phyloP scores from a whole-genome alignment of 2,888 invertebrate species.

The Caenorhabditis zanzibari region DNA sequence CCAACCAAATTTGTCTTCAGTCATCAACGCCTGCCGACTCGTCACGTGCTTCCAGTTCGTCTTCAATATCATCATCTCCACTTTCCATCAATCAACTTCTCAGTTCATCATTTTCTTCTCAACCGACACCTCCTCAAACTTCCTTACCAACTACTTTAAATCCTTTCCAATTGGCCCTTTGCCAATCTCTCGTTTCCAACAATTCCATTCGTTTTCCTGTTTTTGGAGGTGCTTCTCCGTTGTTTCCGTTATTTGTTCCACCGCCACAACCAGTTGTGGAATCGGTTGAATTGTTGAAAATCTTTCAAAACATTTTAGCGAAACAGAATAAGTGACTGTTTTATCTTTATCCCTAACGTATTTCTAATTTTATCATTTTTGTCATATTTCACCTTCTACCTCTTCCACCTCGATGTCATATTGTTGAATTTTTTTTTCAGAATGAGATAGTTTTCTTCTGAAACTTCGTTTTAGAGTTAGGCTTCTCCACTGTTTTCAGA shows the following conservation, averaged over 20 bases:
- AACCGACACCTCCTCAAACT: neutral
- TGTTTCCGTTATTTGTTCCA: constrained; percentile 48
- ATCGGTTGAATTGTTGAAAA: constrained; percentile 39
- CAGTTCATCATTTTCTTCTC: constrained; percentile 39
- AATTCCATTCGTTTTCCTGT: constrained; percentile 29
- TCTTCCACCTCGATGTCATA: constrained; percentile 30
- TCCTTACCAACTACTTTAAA: constrained; percentile 28
- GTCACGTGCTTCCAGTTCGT: constrained; percentile 28
- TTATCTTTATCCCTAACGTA: too few species aligned
- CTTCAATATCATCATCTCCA: constrained; percentile 26
- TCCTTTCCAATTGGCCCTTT: constrained; percentile 56
- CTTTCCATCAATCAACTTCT: constrained; percentile 46
- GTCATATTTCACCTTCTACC: neutral
- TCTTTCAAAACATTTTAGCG: constrained; percentile 43
- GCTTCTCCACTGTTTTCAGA: too few species aligned
- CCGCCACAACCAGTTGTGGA: constrained; percentile 40
- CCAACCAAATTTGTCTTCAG: neutral
- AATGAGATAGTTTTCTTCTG: neutral
- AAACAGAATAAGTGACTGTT: constrained; percentile 49
- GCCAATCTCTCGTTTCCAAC: constrained; percentile 37
- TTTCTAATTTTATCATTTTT: constrained; percentile 4
- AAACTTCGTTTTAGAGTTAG: neutral
- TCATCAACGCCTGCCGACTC: neutral
- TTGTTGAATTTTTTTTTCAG: constrained; percentile 7
- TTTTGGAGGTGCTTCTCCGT: constrained; percentile 23